Percentiles rank a stretch among this genome's conserved stretches.
phyloP scores from a whole-genome alignment of 2,888 invertebrate genomes.

The Altica lythri region DNA sequence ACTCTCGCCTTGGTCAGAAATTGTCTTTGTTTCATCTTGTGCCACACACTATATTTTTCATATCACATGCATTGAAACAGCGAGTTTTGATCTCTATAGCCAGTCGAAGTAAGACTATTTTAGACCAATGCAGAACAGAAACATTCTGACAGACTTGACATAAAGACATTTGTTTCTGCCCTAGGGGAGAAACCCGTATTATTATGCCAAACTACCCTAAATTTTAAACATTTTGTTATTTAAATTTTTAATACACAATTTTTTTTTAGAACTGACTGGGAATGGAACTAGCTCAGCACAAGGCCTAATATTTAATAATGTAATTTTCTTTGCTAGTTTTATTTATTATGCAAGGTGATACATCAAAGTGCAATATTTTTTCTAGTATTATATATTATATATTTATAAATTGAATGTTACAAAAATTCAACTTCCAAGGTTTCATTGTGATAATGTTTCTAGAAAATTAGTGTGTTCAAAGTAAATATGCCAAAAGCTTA shows the following conservation, averaged over 20 bases:
- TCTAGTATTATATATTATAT: not conserved
- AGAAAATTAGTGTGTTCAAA: constrained; percentile 22
- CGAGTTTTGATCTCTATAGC: not conserved
- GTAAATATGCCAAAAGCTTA: constrained; percentile 23
- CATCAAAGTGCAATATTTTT: not conserved
- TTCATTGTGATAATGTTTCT: constrained; percentile 29
- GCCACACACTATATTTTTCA: not conserved
- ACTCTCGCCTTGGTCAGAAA: too few species aligned
- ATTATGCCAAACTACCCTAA: not conserved
- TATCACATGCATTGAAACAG: not conserved
- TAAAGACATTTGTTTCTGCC: not conserved
- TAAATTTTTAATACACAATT: not conserved
- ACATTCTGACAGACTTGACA: not conserved
- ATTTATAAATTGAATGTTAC: constrained; percentile 27
- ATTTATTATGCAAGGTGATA: constrained; percentile 16
- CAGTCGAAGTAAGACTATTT: not conserved
- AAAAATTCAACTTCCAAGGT: constrained; percentile 27
- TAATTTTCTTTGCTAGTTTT: constrained; percentile 13
- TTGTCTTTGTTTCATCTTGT: not conserved
- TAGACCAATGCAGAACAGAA: not conserved
- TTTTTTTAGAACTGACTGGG: constrained; percentile 11
- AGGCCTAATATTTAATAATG: not conserved
- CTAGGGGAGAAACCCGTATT: too few species aligned
- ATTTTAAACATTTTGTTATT: not conserved
- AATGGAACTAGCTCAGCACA: constrained; percentile 12